These are phyloP conservation scores for Rhinella marina DNA, from an alignment of 2,797 vertebrate genomes.

Conservation along the genomic window DNA sequence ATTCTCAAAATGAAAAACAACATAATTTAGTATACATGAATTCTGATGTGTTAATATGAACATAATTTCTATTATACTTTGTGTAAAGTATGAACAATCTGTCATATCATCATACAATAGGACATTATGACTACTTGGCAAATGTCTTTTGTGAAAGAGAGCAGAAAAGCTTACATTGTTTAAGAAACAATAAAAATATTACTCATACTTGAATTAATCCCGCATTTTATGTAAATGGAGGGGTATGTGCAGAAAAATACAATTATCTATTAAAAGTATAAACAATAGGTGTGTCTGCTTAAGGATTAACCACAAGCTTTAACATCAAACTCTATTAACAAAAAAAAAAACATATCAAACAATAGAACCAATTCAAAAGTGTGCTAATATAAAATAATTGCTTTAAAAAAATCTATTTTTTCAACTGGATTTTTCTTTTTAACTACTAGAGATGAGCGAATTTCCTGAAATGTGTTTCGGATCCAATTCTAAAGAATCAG, in stretches of 20 bases:
- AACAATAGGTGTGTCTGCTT: constrained; percentile 26
- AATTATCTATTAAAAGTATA: constrained; percentile 40
- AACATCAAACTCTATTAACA: not conserved
- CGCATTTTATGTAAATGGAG: constrained; percentile 43
- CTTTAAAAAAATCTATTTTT: not conserved
- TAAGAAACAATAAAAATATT: constrained; percentile 57
- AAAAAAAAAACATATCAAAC: not conserved
- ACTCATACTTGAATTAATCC: constrained; percentile 50
- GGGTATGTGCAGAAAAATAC: constrained; percentile 28
- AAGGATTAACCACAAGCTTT: constrained; percentile 10
- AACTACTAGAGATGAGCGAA: no score
- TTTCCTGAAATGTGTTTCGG: no score
- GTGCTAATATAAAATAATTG: constrained; percentile 61
- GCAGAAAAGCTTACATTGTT: constrained; percentile 51
- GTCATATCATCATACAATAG: constrained; percentile 34
- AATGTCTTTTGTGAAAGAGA: constrained; percentile 28
- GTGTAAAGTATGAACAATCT: constrained; percentile 44
- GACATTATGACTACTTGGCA: constrained; percentile 49
- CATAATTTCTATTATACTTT: constrained; percentile 38
- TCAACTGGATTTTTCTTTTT: not conserved
- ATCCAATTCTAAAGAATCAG: no score
- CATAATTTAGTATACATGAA: constrained; percentile 28
- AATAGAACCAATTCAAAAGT: constrained; percentile 55
- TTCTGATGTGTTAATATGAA: constrained; percentile 38
- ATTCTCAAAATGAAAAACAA: constrained; percentile 12